phyloP scores from a whole-genome alignment of 2,888 invertebrate species.

The Pollenia amentaria region DNA sequence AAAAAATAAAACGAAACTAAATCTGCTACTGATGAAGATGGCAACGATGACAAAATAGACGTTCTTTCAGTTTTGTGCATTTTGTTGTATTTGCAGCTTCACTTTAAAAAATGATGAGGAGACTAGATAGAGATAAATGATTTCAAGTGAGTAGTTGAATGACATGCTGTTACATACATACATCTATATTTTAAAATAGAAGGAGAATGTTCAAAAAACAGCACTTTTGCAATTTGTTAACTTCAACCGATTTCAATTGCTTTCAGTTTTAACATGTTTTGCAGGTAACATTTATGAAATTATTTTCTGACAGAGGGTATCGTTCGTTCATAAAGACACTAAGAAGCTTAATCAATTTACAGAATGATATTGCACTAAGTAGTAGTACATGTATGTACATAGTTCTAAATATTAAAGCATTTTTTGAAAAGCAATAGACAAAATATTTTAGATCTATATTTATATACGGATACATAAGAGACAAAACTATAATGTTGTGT shows the following conservation, averaged over 20 bases:
- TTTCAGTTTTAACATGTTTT: not conserved
- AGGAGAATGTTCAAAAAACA: not conserved
- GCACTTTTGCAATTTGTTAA: not conserved
- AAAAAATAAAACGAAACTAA: conserved; percentile 14
- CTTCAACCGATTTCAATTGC: not conserved
- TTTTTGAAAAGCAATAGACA: too few species aligned
- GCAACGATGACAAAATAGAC: conserved; percentile 27
- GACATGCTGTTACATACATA: conserved; percentile 18
- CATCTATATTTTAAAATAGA: not conserved
- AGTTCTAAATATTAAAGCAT: too few species aligned
- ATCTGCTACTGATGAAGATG: conserved; percentile 27
- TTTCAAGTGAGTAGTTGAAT: conserved; percentile 37
- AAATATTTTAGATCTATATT: too few species aligned
- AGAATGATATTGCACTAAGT: too few species aligned
- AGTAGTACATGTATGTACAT: too few species aligned
- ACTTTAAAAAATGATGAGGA: not conserved
- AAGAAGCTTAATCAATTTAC: too few species aligned
- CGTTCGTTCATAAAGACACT: too few species aligned
- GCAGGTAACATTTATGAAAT: too few species aligned
- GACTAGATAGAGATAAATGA: conserved; percentile 25
- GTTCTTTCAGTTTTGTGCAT: not conserved
- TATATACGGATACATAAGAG: too few species aligned
- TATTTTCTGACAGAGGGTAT: too few species aligned
- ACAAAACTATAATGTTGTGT: too few species aligned
- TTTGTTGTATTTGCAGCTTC: not conserved